Conservation (phyloP, 2,888 invertebrate genomes). For the Drosophila anceps region DNA sequence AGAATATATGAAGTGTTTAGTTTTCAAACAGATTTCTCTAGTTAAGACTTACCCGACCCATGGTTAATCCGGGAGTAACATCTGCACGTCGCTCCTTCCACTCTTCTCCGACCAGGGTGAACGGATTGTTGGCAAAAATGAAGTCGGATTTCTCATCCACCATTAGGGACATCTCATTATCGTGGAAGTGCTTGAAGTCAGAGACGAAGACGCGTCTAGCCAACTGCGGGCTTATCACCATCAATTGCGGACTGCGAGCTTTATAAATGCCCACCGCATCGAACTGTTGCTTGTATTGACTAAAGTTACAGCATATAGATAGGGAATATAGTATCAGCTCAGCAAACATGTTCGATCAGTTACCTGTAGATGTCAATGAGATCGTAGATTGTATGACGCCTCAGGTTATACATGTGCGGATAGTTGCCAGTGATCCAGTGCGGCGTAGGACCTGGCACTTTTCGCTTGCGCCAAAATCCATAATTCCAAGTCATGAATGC, state of each 20-base stretch:
- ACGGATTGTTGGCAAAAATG: slow-evolving; percentile 86
- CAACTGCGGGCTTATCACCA: slow-evolving; percentile 83
- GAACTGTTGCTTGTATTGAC: slow-evolving; percentile 65
- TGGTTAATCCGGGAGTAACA: slow-evolving; percentile 86
- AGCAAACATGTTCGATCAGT: background rate
- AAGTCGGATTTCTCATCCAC: slow-evolving; percentile 85
- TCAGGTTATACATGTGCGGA: slow-evolving; percentile 7
- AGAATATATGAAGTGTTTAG: too few species aligned
- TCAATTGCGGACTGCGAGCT: slow-evolving; percentile 79
- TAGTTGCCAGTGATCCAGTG: background rate
- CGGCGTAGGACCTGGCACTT: slow-evolving; percentile 84
- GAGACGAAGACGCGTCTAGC: slow-evolving; percentile 83
- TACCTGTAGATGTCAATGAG: slow-evolving; percentile 64
- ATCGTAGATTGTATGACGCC: slow-evolving; percentile 1
- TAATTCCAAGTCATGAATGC: slow-evolving; percentile 79
- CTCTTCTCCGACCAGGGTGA: slow-evolving; percentile 85
- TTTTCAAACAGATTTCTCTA: background rate
- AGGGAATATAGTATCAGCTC: too few species aligned
- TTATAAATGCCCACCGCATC: slow-evolving; percentile 85
- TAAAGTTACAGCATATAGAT: background rate
- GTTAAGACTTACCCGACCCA: slow-evolving; percentile 83
- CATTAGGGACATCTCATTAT: slow-evolving; percentile 68
- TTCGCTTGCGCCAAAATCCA: slow-evolving; percentile 83
- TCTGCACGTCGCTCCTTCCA: slow-evolving; percentile 86
- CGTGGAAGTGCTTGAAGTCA: slow-evolving; percentile 84